Evolutionary conservation across 2,888 invertebrate genomes (phyloP).

Genomic region (Drosophila quasianomalipes): DNA sequence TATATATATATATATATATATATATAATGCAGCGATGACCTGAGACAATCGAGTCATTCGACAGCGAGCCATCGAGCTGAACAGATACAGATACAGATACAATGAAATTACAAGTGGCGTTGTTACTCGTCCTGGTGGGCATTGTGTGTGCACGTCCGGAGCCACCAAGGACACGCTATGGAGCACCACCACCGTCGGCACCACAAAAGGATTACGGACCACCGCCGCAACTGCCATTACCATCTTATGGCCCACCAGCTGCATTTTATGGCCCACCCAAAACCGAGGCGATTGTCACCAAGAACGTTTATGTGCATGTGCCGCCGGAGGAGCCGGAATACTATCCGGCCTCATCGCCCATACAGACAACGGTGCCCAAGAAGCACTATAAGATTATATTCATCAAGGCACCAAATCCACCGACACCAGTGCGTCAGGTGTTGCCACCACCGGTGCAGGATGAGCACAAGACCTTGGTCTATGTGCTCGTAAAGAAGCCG

Average conservation of each 20-base stretch:
- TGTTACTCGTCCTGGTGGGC: conserved; percentile 82
- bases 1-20: conserved; percentile 3
- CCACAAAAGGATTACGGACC: conserved; percentile 84
- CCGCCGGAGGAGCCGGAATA: conserved; percentile 87
- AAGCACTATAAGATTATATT: conserved; percentile 88
- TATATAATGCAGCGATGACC: conserved; percentile 69
- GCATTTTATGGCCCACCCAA: conserved; percentile 1
- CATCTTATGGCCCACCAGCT: conserved; percentile 79
- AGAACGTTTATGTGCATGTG: conserved; percentile 87
- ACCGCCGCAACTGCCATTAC: conserved; percentile 79
- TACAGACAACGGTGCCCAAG: conserved; percentile 86
- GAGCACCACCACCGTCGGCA: conserved; percentile 79
- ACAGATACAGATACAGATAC: conserved; percentile 17
- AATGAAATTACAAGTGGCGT: conserved; percentile 59
- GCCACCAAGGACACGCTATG: conserved; percentile 83
- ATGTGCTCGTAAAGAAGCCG: conserved; percentile 95
- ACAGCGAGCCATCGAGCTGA: conserved; percentile 42
- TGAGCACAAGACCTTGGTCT: conserved; percentile 95
- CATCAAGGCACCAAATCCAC: conserved; percentile 87
- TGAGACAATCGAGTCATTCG: conserved; percentile 71
- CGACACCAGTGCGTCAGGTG: conserved; percentile 86
- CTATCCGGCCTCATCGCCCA: conserved; percentile 84
- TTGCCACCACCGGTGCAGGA: conserved; percentile 91
- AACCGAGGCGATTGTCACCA: conserved; percentile 83
- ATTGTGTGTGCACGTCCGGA: conserved; percentile 85